These are phyloP conservation scores for Luperina testacea DNA, from an alignment of 2,888 invertebrate species.

Conservation along the genomic window DNA sequence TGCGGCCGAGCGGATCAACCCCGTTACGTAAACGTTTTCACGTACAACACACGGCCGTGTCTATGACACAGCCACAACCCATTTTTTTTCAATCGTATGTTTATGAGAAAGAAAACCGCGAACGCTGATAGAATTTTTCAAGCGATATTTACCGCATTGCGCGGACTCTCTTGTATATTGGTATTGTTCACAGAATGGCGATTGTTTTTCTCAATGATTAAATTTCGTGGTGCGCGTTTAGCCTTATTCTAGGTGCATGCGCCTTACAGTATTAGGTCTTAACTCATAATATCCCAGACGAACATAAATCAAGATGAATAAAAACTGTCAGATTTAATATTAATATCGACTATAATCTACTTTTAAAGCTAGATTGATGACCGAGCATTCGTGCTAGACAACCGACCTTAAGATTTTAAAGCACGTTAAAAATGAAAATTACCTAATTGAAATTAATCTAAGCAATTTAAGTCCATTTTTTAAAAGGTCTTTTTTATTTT, in stretches of 20 bases:
- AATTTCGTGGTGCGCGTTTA: not conserved
- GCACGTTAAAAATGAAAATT: not conserved
- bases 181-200: not conserved
- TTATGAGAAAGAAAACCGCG: not conserved
- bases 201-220: not conserved
- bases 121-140: not conserved
- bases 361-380: slow-evolving; percentile 30
- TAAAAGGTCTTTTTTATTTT: too few relatives aligned
- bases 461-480: not conserved
- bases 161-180: not conserved
- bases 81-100: not conserved
- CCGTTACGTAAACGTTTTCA: too few relatives aligned
- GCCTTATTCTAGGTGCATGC: too few relatives aligned
- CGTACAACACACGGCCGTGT: too few relatives aligned
- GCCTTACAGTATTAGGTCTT: too few relatives aligned
- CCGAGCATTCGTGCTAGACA: not conserved
- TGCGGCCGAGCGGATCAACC: too few relatives aligned
- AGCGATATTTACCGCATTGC: not conserved
- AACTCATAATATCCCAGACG: too few relatives aligned
- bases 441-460: not conserved
- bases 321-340: slow-evolving; percentile 15
- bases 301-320: slow-evolving; percentile 15
- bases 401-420: not conserved
- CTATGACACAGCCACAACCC: too few relatives aligned
- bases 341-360: not conserved